Percentiles rank a stretch among this genome's conserved stretches.
phyloP scores from a whole-genome alignment of 2,888 invertebrate genomes.

The Drepanosiphum platanoidis region DNA sequence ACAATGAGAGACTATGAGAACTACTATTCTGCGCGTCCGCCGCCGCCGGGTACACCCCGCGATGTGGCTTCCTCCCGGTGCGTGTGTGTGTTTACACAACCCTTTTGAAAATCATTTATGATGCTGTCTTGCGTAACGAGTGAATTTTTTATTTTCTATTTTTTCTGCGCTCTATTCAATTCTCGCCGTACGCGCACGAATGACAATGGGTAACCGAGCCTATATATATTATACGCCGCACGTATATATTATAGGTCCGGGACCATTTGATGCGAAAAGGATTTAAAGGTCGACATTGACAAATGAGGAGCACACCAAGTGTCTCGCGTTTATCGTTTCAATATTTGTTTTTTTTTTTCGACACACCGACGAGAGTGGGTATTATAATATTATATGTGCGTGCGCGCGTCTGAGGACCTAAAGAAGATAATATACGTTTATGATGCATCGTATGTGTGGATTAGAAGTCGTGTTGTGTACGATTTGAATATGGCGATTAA shows the following conservation, averaged over 20 bases:
- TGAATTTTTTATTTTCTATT: constrained; percentile 30
- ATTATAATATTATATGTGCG: constrained; percentile 2
- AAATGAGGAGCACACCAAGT: constrained; percentile 56
- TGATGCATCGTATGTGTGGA: constrained; percentile 11
- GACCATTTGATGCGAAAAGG: constrained; percentile 60
- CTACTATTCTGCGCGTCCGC: neutral
- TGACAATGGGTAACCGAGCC: constrained; percentile 46
- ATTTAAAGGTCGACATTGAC: constrained; percentile 62
- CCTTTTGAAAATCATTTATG: constrained; percentile 62
- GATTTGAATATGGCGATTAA: constrained; percentile 58
- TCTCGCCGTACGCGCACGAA: neutral
- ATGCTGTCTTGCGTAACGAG: constrained; percentile 54
- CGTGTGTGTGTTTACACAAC: constrained; percentile 57
- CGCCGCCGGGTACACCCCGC: constrained; percentile 34
- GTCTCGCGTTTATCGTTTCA: constrained; percentile 60
- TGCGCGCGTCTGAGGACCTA: neutral
- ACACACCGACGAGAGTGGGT: constrained; percentile 25
- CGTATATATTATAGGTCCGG: neutral
- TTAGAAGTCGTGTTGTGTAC: constrained; percentile 40
- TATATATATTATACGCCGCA: neutral
- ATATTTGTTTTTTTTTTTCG: constrained; percentile 59
- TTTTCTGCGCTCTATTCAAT: constrained; percentile 40
- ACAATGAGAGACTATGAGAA: constrained; percentile 51
- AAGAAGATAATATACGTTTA: neutral
- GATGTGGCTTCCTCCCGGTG: constrained; percentile 21